Evolutionary conservation across 1,140 invertebrate species (phyloP).

Genomic region (Vanessa atalanta): DNA sequence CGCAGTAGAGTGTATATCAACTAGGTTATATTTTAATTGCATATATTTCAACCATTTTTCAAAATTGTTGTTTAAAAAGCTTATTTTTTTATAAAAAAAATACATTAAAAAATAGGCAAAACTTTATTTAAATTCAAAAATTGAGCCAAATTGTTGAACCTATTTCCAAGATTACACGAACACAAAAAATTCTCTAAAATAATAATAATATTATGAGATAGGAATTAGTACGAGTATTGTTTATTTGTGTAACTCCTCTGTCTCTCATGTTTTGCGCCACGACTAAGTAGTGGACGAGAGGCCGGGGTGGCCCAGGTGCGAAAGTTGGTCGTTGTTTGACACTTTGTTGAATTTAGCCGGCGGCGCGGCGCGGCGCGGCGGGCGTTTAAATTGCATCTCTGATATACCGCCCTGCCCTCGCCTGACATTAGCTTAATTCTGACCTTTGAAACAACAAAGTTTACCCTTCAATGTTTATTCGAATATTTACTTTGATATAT

Average conservation of each 20-base stretch:
- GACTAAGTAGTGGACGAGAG: background rate
- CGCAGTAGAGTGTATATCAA: no score
- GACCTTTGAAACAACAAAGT: conserved; percentile 8
- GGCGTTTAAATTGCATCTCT: conserved; percentile 30
- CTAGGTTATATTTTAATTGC: no score
- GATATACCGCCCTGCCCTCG: conserved; percentile 15
- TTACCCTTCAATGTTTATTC: background rate
- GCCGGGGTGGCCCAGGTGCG: conserved; percentile 20
- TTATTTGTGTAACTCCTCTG: background rate
- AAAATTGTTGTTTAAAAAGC: no score
- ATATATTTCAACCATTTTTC: no score
- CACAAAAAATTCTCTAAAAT: no score
- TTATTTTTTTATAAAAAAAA: no score
- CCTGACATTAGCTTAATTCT: background rate
- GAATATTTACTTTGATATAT: background rate
- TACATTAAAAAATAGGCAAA: no score
- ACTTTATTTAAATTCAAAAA: no score
- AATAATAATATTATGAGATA: no score
- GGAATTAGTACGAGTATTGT: no score
- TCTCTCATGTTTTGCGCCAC: background rate
- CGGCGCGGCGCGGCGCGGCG: conserved; percentile 6
- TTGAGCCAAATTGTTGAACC: no score
- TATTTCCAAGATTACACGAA: no score
- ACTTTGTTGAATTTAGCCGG: conserved; percentile 27
- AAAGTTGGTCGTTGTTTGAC: conserved; percentile 34